Conservation (phyloP, 2,113 vertebrate genomes). For the Myocastor coypus region DNA sequence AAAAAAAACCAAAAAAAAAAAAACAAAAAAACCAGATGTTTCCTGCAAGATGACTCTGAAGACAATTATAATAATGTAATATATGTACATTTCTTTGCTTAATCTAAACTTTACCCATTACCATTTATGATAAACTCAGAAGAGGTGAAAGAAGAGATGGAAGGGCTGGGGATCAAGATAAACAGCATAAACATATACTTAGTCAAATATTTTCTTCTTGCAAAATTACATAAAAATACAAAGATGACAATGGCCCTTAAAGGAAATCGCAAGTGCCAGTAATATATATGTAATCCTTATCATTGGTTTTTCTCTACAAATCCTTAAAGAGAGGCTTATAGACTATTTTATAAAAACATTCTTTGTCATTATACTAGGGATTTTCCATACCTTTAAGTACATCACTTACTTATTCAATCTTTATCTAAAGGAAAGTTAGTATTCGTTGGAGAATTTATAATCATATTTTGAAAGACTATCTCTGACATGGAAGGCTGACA, state of each 20-base stretch:
- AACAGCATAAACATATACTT: not conserved
- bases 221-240: not conserved
- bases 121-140: not conserved
- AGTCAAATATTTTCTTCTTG: not conserved
- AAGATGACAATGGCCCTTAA: not conserved
- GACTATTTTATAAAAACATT: not conserved
- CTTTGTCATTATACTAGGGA: not conserved
- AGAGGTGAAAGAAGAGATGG: not conserved
- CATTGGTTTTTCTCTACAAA: not conserved
- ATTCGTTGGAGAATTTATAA: not conserved
- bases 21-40: not conserved
- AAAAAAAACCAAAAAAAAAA: too few species aligned
- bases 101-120: not conserved
- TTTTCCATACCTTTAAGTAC: not conserved
- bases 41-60: not conserved
- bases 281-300: not conserved
- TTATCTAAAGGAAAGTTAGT: not conserved
- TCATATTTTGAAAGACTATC: conserved; percentile 13
- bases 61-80: not conserved
- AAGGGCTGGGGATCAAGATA: not conserved
- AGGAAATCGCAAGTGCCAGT: not conserved
- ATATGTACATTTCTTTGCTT: not conserved
- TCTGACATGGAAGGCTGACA: not conserved
- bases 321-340: not conserved
- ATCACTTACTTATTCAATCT: not conserved